phyloP scores from a whole-genome alignment of 2,113 vertebrate genomes.

The Amblyornis subalaris region DNA sequence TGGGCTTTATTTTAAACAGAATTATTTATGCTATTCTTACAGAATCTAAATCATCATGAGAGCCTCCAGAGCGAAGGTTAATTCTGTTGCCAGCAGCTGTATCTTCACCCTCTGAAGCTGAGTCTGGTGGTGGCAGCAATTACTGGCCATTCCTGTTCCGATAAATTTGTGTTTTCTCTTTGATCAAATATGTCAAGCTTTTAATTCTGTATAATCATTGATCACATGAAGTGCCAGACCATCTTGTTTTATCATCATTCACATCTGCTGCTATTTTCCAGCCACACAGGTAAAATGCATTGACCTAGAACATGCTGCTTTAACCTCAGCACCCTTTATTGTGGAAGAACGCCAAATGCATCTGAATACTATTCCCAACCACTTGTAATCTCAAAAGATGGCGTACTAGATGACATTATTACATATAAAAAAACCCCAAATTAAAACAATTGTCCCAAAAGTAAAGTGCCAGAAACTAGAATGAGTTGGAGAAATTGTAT shows the following conservation, averaged over 20 bases:
- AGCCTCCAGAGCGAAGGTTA: slow-evolving; percentile 31
- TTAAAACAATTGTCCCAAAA: background rate
- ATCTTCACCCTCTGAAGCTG: background rate
- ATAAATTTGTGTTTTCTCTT: slow-evolving; percentile 44
- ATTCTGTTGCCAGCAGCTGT: slow-evolving; percentile 49
- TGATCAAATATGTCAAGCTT: slow-evolving; percentile 55
- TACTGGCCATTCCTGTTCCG: background rate
- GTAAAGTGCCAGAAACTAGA: background rate
- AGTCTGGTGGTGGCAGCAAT: background rate
- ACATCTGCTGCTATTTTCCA: slow-evolving; percentile 45
- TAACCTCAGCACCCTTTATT: background rate
- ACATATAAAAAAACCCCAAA: background rate
- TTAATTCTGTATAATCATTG: slow-evolving; percentile 50
- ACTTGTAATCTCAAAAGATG: background rate
- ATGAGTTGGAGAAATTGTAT: background rate
- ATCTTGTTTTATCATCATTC: slow-evolving; percentile 50
- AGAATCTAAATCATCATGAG: slow-evolving; percentile 40
- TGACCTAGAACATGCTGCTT: background rate
- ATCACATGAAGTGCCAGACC: background rate
- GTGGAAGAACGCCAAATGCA: background rate
- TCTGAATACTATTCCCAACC: background rate
- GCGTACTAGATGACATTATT: background rate
- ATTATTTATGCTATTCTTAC: slow-evolving; percentile 52
- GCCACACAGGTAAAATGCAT: slow-evolving; percentile 6
- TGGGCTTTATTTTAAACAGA: slow-evolving; percentile 47